phyloP scores from a whole-genome alignment of 2,888 invertebrate species.

The Macroteleia sp. region DNA sequence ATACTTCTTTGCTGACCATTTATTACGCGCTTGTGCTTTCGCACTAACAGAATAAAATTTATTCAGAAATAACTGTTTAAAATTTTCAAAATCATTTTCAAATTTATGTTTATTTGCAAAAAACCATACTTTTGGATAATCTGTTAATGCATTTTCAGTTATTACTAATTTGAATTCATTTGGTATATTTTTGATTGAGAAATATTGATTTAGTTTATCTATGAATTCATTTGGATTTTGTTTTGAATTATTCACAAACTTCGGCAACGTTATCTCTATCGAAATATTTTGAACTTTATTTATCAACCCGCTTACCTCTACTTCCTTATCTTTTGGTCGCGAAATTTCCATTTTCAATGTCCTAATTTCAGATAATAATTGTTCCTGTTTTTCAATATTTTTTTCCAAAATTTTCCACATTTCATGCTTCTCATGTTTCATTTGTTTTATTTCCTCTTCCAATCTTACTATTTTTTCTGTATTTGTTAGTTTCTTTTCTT shows the following conservation, averaged over 20 bases:
- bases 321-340: neutral
- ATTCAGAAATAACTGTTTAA: conserved; percentile 22
- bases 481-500: too few relatives aligned
- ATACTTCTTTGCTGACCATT: conserved; percentile 20
- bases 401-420: conserved; percentile 29
- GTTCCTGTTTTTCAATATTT: conserved; percentile 7
- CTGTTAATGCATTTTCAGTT: conserved; percentile 22
- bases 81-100: conserved; percentile 21
- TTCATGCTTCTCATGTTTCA: conserved; percentile 12
- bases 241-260: conserved; percentile 24
- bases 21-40: conserved; percentile 28
- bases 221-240: conserved; percentile 31
- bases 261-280: conserved; percentile 15
- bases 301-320: conserved; percentile 23
- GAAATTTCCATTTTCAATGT: conserved; percentile 5
- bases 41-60: conserved; percentile 37
- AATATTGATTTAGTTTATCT: conserved; percentile 32
- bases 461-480: neutral
- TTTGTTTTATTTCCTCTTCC: conserved; percentile 23
- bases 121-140: conserved; percentile 27
- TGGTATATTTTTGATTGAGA: conserved; percentile 2
- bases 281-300: conserved; percentile 9
- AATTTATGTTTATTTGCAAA: conserved; percentile 32
- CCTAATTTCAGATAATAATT: neutral
- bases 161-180: conserved; percentile 16